phyloP scores from a whole-genome alignment of 2,797 vertebrate species.

The Chelmon rostratus region DNA sequence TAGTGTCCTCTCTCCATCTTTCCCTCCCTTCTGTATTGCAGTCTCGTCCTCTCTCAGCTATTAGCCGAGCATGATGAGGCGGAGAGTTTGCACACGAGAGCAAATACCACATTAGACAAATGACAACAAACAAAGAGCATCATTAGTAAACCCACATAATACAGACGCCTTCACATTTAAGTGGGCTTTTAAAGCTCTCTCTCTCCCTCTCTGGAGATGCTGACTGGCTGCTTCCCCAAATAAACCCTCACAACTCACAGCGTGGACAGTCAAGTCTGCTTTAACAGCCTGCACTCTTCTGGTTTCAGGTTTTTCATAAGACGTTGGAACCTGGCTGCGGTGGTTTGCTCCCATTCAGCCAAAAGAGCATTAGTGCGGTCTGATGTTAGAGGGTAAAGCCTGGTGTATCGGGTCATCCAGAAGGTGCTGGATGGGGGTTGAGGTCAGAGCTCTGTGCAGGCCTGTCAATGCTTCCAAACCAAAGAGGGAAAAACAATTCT shows the following conservation, averaged over 20 bases:
- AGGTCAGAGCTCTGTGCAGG: neutral
- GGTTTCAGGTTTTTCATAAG: neutral
- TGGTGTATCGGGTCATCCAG: neutral
- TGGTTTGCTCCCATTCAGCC: neutral
- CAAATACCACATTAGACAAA: constrained; percentile 56
- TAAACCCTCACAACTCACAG: constrained; percentile 9
- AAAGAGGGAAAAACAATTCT: too few relatives aligned
- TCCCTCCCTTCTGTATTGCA: constrained; percentile 2
- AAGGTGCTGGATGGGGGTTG: neutral
- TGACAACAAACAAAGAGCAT: constrained; percentile 54
- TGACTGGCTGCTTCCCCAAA: constrained; percentile 35
- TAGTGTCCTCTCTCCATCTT: constrained; percentile 15
- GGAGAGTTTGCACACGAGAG: constrained; percentile 40
- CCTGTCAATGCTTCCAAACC: too few relatives aligned
- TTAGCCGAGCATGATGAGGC: constrained; percentile 26
- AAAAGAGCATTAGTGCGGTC: neutral
- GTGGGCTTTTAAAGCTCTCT: constrained; percentile 26
- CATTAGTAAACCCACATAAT: constrained; percentile 21
- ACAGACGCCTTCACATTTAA: constrained; percentile 18
- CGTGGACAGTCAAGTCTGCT: neutral
- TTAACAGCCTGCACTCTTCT: neutral
- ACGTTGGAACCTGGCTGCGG: neutral
- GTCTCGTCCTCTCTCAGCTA: neutral
- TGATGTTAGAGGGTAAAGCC: neutral
- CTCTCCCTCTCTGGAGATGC: constrained; percentile 18